Conservation (phyloP, 2,888 invertebrate species). For the Drosophila infuscata region DNA sequence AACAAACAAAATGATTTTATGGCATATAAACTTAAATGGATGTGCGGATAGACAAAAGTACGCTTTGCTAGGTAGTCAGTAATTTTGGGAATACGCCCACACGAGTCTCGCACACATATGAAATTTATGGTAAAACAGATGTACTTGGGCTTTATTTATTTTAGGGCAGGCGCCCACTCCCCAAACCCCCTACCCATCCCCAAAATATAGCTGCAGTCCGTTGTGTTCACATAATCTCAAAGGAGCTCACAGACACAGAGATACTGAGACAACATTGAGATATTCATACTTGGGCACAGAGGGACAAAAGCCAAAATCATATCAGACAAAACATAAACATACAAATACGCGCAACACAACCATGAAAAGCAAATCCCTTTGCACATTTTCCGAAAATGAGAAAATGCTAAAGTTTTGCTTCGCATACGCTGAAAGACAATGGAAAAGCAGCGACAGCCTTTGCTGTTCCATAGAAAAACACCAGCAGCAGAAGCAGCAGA, state of each 20-base stretch:
- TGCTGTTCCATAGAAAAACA: slow-evolving; percentile 63
- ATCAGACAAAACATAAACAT: slow-evolving; percentile 76
- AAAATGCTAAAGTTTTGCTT: slow-evolving; percentile 80
- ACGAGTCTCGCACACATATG: slow-evolving; percentile 33
- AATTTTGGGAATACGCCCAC: slow-evolving; percentile 50
- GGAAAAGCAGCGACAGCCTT: slow-evolving; percentile 34
- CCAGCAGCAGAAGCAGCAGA: slow-evolving; percentile 55
- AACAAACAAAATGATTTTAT: slow-evolving; percentile 12
- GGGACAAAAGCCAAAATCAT: slow-evolving; percentile 74
- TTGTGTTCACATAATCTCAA: slow-evolving; percentile 67
- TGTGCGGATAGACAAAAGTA: slow-evolving; percentile 8
- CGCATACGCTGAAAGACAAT: slow-evolving; percentile 57
- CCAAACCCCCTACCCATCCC: too few species aligned
- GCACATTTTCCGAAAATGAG: slow-evolving; percentile 81
- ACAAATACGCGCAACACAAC: slow-evolving; percentile 67
- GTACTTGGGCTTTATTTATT: slow-evolving; percentile 77
- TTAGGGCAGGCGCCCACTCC: slow-evolving; percentile 2
- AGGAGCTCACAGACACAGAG: slow-evolving; percentile 52
- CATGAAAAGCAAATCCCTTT: slow-evolving; percentile 82
- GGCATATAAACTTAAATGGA: neutral
- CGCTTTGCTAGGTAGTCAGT: slow-evolving; percentile 32
- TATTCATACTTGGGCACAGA: slow-evolving; percentile 34
- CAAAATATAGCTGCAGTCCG: slow-evolving; percentile 1
- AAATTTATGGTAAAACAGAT: slow-evolving; percentile 80
- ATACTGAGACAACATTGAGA: slow-evolving; percentile 24